These are phyloP conservation scores for Bhutanitis thaidina DNA, from an alignment of 2,888 invertebrate species.

Conservation along the genomic window DNA sequence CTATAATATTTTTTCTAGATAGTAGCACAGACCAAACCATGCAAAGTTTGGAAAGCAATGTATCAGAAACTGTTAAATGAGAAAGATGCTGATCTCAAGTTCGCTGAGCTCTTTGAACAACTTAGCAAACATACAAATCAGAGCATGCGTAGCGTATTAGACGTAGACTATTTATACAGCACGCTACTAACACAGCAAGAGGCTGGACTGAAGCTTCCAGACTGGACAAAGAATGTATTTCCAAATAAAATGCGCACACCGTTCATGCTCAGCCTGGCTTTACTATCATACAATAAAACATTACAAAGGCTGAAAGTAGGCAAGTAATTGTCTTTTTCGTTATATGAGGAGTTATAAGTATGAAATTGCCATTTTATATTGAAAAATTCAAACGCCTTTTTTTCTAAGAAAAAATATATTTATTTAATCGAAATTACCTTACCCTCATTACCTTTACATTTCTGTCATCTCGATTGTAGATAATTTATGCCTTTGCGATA, in stretches of 20 bases:
- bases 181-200: slow-evolving; percentile 83
- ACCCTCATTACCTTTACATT: too few relatives aligned
- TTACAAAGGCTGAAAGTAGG: slow-evolving; percentile 88
- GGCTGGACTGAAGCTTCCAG: slow-evolving; percentile 84
- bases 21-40: slow-evolving; percentile 61
- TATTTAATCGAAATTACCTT: too few relatives aligned
- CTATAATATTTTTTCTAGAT: slow-evolving; percentile 39
- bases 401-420: too few relatives aligned
- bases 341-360: background rate
- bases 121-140: slow-evolving; percentile 76
- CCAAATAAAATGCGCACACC: slow-evolving; percentile 83
- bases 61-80: slow-evolving; percentile 69
- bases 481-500: too few relatives aligned
- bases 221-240: slow-evolving; percentile 86
- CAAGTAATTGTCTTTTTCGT: slow-evolving; percentile 34
- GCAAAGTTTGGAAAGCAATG: slow-evolving; percentile 59
- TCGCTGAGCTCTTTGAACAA: slow-evolving; percentile 81
- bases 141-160: slow-evolving; percentile 76
- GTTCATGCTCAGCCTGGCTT: slow-evolving; percentile 84
- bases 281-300: slow-evolving; percentile 84
- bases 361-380: too few relatives aligned
- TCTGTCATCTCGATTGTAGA: too few relatives aligned
- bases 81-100: slow-evolving; percentile 72
- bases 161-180: slow-evolving; percentile 86
- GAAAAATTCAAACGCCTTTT: too few relatives aligned